Percentiles rank a stretch among this genome's conserved stretches.
These are phyloP conservation scores for Tenthredo notha DNA, from an alignment of 2,888 invertebrate genomes.

Conservation along the genomic window DNA sequence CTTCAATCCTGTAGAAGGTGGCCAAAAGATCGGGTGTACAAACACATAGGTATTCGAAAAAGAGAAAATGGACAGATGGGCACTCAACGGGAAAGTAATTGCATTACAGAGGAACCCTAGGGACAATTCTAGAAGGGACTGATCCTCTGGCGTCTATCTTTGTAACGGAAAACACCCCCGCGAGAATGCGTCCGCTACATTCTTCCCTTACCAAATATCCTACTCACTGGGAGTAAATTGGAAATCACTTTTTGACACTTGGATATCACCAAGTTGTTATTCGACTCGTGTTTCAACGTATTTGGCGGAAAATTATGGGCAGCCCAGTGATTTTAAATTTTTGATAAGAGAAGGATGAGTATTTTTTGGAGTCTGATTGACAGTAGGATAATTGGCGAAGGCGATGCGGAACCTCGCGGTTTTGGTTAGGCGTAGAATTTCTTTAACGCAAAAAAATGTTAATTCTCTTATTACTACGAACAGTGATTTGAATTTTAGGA, in stretches of 20 bases:
- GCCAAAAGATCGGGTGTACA: not conserved
- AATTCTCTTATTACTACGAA: not conserved
- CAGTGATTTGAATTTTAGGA: not conserved
- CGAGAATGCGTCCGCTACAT: conserved; percentile 21
- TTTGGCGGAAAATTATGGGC: not conserved
- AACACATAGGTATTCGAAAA: conserved; percentile 35
- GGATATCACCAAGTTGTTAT: not conserved
- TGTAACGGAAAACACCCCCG: conserved; percentile 23
- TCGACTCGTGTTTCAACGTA: not conserved
- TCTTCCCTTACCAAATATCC: conserved; percentile 28
- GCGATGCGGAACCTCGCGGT: not conserved
- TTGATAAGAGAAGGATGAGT: not conserved
- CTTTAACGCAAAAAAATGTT: not conserved
- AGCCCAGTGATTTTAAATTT: not conserved
- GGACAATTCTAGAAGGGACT: conserved; percentile 42
- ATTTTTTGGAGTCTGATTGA: not conserved
- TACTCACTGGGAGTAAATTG: not conserved
- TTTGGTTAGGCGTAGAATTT: not conserved
- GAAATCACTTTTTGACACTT: conserved; percentile 30
- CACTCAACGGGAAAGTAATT: conserved; percentile 49
- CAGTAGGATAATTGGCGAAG: not conserved
- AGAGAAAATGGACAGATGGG: conserved; percentile 41
- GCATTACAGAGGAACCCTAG: conserved; percentile 45
- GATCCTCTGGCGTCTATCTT: conserved; percentile 41
- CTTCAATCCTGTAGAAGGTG: not conserved